Percentiles rank a stretch among this genome's conserved stretches.
These are phyloP conservation scores for Ectropis grisescens DNA, from an alignment of 1,140 invertebrate species.

Conservation along the genomic window DNA sequence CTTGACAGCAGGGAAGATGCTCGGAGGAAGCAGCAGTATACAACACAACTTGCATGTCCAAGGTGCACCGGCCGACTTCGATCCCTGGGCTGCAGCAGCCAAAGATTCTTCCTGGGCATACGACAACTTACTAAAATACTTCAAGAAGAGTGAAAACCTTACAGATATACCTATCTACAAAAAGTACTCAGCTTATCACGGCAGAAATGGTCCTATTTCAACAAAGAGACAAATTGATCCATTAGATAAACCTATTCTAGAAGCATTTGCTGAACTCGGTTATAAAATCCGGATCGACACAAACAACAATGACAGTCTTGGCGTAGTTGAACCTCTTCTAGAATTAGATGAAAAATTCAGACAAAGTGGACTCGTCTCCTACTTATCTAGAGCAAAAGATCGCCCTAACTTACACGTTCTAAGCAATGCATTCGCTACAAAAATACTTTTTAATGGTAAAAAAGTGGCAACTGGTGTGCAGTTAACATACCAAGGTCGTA, in stretches of 20 bases:
- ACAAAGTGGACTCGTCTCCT: slow-evolving; percentile 81
- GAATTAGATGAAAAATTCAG: slow-evolving; percentile 79
- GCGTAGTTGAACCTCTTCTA: slow-evolving; percentile 74
- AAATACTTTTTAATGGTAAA: slow-evolving; percentile 63
- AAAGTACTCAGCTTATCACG: slow-evolving; percentile 1
- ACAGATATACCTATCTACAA: slow-evolving; percentile 3
- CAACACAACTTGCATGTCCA: slow-evolving; percentile 84
- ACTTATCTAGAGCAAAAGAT: slow-evolving; percentile 73
- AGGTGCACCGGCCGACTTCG: slow-evolving; percentile 78
- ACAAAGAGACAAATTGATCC: background rate
- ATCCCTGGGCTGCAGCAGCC: slow-evolving; percentile 71
- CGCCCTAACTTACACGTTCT: slow-evolving; percentile 78
- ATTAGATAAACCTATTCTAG: too few relatives aligned
- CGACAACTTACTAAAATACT: background rate
- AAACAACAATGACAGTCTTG: too few relatives aligned
- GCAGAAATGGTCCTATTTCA: slow-evolving; percentile 4
- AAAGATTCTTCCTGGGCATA: slow-evolving; percentile 59
- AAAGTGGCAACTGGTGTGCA: slow-evolving; percentile 7
- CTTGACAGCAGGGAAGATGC: slow-evolving; percentile 39
- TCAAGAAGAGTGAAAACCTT: background rate
- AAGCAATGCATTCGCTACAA: slow-evolving; percentile 70
- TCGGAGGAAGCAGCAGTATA: slow-evolving; percentile 78
- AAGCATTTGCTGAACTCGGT: too few relatives aligned
- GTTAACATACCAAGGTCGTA: slow-evolving; percentile 50
- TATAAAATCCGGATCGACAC: too few relatives aligned